Conservation (phyloP, 2,797 vertebrate species). For the Rhyacichthys aspro region DNA sequence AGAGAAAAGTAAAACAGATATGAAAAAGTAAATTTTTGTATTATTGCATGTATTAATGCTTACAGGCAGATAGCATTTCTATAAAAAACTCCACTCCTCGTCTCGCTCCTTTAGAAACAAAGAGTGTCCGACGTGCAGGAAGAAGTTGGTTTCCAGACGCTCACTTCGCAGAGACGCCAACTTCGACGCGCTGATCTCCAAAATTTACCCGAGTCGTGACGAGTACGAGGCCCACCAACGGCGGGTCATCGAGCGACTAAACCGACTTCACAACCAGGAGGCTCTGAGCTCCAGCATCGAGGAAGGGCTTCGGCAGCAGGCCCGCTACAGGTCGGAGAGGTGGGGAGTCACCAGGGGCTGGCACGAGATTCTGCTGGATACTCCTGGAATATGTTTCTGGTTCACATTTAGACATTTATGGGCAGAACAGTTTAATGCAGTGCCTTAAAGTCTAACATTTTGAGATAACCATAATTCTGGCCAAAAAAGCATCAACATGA, state of each 20-base stretch:
- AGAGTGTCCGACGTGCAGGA: constrained; percentile 91
- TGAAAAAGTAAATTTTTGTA: too few relatives aligned
- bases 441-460: too few relatives aligned
- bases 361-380: too few relatives aligned
- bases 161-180: constrained; percentile 90
- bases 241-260: constrained; percentile 87
- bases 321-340: constrained; percentile 84
- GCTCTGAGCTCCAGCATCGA: constrained; percentile 91
- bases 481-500: too few relatives aligned
- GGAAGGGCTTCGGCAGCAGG: constrained; percentile 90
- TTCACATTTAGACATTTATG: too few relatives aligned
- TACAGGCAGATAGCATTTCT: too few relatives aligned
- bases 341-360: constrained; percentile 11
- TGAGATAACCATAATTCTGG: too few relatives aligned
- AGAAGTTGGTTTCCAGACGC: constrained; percentile 91
- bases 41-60: too few relatives aligned
- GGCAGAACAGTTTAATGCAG: too few relatives aligned
- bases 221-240: constrained; percentile 93
- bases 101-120: constrained; percentile 83
- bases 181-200: constrained; percentile 92
- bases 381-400: too few relatives aligned
- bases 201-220: constrained; percentile 92
- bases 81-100: too few relatives aligned
- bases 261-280: constrained; percentile 89
- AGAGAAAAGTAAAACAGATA: too few relatives aligned